Conservation (phyloP, 2,888 invertebrate species). For the Coelinius sp. region DNA sequence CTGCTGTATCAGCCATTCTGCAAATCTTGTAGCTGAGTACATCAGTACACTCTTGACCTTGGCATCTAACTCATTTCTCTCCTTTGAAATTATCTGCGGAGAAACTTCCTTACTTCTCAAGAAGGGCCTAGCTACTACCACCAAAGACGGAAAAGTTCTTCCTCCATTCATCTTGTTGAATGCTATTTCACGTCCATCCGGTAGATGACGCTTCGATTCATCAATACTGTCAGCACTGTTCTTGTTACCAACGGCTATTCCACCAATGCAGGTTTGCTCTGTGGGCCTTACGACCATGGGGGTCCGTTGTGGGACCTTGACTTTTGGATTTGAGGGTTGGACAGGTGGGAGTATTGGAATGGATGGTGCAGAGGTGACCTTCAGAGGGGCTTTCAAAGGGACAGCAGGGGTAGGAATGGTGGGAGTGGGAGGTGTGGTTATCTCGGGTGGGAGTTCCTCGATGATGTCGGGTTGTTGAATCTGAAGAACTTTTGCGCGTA, state of each 20-base stretch:
- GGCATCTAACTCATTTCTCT: conserved; percentile 71
- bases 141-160: conserved; percentile 88
- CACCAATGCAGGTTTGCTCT: conserved; percentile 82
- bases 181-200: conserved; percentile 82
- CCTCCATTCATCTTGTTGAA: conserved; percentile 85
- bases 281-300: conserved; percentile 74
- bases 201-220: conserved; percentile 76
- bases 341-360: neutral
- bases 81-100: conserved; percentile 62
- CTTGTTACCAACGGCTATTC: conserved; percentile 73
- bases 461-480: conserved; percentile 57
- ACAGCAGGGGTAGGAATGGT: neutral
- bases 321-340: neutral
- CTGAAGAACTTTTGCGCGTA: conserved; percentile 38
- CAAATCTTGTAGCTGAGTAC: conserved; percentile 87
- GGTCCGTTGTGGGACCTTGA: conserved; percentile 55
- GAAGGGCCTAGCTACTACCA: conserved; percentile 86
- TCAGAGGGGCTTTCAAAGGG: neutral
- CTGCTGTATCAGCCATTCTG: conserved; percentile 91
- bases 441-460: conserved; percentile 53
- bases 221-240: conserved; percentile 64
- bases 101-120: conserved; percentile 78
- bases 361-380: neutral
- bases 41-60: conserved; percentile 88
- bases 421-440: neutral